A percentile compares a stretch with the other conserved stretches of the same genome.
Evolutionary conservation across 2,113 vertebrate species (phyloP).

Genomic region (Pantherophis guttatus): DNA sequence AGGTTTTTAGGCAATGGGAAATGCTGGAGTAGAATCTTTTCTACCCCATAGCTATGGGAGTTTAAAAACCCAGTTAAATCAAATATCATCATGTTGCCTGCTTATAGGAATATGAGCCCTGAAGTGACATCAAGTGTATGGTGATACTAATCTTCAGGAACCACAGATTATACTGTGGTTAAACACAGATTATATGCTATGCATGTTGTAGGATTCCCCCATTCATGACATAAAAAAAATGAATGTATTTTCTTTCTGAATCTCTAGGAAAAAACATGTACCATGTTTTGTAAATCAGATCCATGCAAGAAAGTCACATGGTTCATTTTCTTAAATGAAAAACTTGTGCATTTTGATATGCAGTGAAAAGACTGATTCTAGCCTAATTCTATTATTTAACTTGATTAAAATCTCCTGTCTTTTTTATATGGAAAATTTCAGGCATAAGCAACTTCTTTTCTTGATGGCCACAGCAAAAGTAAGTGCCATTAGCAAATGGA

Average conservation of each 20-base stretch:
- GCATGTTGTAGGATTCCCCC: not conserved
- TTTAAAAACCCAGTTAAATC: not conserved
- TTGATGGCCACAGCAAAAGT: not conserved
- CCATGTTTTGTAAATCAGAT: not conserved
- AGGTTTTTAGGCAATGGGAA: not conserved
- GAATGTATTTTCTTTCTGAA: not conserved
- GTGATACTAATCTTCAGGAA: not conserved
- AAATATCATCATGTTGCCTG: not conserved
- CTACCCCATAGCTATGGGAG: not conserved
- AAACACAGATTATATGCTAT: not conserved
- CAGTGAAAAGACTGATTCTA: not conserved
- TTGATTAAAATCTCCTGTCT: not conserved
- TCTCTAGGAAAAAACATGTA: not conserved
- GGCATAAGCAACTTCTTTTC: not conserved
- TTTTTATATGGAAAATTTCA: not conserved
- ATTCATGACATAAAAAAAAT: not conserved
- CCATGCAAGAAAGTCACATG: not conserved
- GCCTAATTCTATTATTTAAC: not conserved
- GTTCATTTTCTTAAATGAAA: not conserved
- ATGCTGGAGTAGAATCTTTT: not conserved
- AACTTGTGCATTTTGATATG: not conserved
- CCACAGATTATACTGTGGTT: not conserved
- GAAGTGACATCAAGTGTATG: not conserved
- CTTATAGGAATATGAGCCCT: not conserved
- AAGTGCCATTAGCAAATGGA: not conserved